phyloP scores from a whole-genome alignment of 2,113 vertebrate genomes.

The Litocranius walleri region DNA sequence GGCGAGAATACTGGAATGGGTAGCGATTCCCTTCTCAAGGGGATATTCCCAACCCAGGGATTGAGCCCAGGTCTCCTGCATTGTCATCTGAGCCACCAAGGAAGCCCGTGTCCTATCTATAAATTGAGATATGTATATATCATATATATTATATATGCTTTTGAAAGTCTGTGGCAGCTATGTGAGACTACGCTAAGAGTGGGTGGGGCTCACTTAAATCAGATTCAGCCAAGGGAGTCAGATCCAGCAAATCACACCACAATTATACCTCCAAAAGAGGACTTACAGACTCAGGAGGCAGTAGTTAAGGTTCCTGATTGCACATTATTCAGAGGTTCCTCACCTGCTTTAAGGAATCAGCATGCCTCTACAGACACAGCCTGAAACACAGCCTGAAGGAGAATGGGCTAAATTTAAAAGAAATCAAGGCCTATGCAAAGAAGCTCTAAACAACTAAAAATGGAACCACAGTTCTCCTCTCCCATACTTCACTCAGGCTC shows the following conservation, averaged over 20 bases:
- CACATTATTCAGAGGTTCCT: not conserved
- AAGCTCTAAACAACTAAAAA: not conserved
- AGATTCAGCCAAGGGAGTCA: conserved; percentile 6
- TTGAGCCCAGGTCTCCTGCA: not conserved
- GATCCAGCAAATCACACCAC: conserved; percentile 46
- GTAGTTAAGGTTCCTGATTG: conserved; percentile 67
- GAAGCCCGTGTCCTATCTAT: not conserved
- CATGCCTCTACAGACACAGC: not conserved
- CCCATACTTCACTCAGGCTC: rapidly evolving
- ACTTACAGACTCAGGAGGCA: not conserved
- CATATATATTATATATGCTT: not conserved
- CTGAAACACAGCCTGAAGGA: not conserved
- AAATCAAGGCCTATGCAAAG: not conserved
- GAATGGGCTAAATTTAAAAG: not conserved
- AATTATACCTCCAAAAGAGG: conserved; percentile 49
- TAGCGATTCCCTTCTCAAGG: not conserved
- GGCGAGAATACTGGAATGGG: not conserved
- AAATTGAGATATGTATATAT: not conserved
- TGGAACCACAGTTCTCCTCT: not conserved
- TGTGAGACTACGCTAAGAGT: not conserved
- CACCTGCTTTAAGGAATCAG: not conserved
- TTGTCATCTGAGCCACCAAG: not conserved
- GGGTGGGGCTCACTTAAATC: conserved; percentile 44
- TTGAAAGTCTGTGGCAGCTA: not conserved
- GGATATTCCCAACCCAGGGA: not conserved